Conservation (phyloP, 2,113 vertebrate species). For the Aspiorhynchus laticeps region DNA sequence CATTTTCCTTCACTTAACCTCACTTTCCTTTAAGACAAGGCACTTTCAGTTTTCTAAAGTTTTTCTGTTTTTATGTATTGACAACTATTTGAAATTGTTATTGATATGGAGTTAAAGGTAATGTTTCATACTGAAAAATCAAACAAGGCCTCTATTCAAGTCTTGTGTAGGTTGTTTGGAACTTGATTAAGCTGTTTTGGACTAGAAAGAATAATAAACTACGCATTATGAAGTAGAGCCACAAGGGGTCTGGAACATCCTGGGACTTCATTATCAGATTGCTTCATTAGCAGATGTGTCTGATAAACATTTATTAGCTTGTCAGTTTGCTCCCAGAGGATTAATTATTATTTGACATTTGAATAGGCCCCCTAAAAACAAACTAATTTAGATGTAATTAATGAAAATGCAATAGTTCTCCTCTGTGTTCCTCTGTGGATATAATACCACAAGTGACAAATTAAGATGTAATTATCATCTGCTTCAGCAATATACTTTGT, state of each 20-base stretch:
- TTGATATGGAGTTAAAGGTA: background rate
- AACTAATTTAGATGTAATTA: constrained; percentile 51
- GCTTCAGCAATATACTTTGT: background rate
- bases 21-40: background rate
- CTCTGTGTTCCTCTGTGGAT: background rate
- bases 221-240: constrained; percentile 8
- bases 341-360: constrained; percentile 60
- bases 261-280: constrained; percentile 49
- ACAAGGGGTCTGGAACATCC: constrained; percentile 12
- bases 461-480: background rate
- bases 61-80: background rate
- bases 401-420: constrained; percentile 34
- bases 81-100: background rate
- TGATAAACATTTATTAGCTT: constrained; percentile 53
- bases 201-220: constrained; percentile 17
- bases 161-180: background rate
- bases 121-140: background rate
- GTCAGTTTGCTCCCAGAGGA: constrained; percentile 41
- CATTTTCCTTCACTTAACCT: background rate
- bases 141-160: background rate
- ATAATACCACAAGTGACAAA: background rate
- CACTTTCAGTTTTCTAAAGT: background rate
- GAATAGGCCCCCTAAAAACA: constrained; percentile 41
- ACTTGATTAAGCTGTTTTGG: background rate
- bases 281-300: constrained; percentile 48